Evolutionary conservation across 2,888 invertebrate species (phyloP), one percentile per base, ranked within the genome.

Genomic region (Drosophila incognita): DNA sequence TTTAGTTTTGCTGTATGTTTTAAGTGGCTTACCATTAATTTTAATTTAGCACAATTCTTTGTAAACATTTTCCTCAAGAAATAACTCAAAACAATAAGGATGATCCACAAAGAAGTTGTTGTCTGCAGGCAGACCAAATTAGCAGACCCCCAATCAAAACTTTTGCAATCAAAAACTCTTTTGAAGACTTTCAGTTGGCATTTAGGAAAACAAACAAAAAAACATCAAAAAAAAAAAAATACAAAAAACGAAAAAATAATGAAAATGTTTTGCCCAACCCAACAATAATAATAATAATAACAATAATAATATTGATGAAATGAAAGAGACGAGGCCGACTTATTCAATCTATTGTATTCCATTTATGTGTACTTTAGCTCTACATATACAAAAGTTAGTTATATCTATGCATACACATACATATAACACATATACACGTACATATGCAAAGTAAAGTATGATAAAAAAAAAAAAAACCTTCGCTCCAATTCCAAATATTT

Each of bases 401-500:
- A 65, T 71, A 85, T 70, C 64, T 64, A 61, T 54, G 82, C 63
- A 69, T 46, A 69, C 60, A 67, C 35, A 57, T 54, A 66, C 65
- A 57, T 46, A 46, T 46, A 24, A 46, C 35, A 79, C 49, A 67
- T 56, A 64, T 71, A 65, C 71, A 36, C 48, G 65, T 57, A 51
- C 62, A 64, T 76, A 66, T 76, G 59, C 67, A 72, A 62, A 68
- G 62, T 53, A 69, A 33, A 57, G 57, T 57, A 58, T 74, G 65
- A 70, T 58, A 4, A 0, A 27, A 70, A 18, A 38, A 18, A 38
- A 8, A 24, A 18, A 8, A 69, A 79, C 82, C 82, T 89, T 85
- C 86, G 86, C 86, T 89, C 87, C 82, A 81, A 88, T 88, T 88
- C 87, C 87, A 88, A 90, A 88, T 79, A 87, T 79, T 76, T 83